Conservation (phyloP, 2,113 vertebrate genomes). For the Pygoscelis adeliae region DNA sequence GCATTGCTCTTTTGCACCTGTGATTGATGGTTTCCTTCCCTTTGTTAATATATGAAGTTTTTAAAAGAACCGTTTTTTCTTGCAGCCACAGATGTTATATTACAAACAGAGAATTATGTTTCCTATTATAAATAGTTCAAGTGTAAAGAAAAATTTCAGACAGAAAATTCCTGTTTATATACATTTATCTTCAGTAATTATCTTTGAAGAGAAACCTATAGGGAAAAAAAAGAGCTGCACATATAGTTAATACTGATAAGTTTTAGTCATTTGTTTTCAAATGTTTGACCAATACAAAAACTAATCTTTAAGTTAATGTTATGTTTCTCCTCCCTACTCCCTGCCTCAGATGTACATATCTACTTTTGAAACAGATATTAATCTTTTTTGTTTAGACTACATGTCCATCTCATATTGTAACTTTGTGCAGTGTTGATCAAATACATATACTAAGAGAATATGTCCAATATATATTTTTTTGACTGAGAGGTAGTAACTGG, state of each 20-base stretch:
- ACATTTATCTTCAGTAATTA: constrained; percentile 54
- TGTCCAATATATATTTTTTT: neutral
- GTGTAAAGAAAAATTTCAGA: constrained; percentile 64
- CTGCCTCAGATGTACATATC: neutral
- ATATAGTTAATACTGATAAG: constrained; percentile 39
- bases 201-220: neutral
- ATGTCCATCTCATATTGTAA: neutral
- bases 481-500: neutral
- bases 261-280: constrained; percentile 56
- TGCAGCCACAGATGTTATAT: constrained; percentile 62
- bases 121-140: constrained; percentile 63
- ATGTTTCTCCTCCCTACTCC: constrained; percentile 22
- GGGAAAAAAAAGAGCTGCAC: neutral
- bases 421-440: constrained; percentile 13
- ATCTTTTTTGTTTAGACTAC: constrained; percentile 34
- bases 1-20: constrained; percentile 15
- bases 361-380: constrained; percentile 40
- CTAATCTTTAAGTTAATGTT: constrained; percentile 55
- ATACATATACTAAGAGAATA: neutral
- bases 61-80: constrained; percentile 19
- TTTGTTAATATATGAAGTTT: constrained; percentile 48
- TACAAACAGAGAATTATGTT: constrained; percentile 49
- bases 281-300: constrained; percentile 56
- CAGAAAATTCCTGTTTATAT: constrained; percentile 69
- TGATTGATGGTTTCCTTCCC: constrained; percentile 63